phyloP scores from a whole-genome alignment of 2,888 invertebrate species.

The Cloeon dipterum region DNA sequence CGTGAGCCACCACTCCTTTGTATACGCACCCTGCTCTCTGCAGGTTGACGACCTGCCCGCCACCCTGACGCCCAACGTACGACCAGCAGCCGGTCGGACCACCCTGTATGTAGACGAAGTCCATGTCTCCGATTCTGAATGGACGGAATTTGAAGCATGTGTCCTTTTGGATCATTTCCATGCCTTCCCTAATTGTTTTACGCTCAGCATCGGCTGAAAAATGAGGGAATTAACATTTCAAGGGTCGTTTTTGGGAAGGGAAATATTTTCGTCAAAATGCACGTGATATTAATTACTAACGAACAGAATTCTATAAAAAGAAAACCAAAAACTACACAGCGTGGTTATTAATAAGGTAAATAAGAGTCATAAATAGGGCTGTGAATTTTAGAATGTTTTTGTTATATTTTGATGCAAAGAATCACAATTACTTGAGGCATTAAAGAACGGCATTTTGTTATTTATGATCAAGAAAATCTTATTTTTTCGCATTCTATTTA shows the following conservation, averaged over 20 bases:
- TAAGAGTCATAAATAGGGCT: too few relatives aligned
- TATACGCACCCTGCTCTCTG: conserved; percentile 18
- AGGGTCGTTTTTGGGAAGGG: background rate
- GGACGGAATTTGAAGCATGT: conserved; percentile 37
- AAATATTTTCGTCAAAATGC: background rate
- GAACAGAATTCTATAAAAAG: too few relatives aligned
- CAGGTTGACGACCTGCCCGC: conserved; percentile 32
- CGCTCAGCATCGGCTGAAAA: conserved; percentile 20
- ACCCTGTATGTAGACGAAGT: conserved; percentile 30
- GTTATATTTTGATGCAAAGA: too few relatives aligned
- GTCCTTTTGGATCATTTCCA: conserved; percentile 29
- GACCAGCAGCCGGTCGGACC: conserved; percentile 36
- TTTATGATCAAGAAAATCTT: too few relatives aligned
- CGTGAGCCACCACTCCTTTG: conserved; percentile 46
- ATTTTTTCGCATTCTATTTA: too few relatives aligned
- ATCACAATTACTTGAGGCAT: too few relatives aligned
- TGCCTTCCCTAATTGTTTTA: conserved; percentile 26
- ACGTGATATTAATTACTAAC: too few relatives aligned
- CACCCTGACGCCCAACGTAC: conserved; percentile 33
- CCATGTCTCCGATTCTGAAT: conserved; percentile 25
- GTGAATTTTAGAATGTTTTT: too few relatives aligned
- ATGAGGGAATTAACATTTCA: too few relatives aligned
- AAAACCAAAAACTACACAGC: too few relatives aligned
- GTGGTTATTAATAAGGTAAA: too few relatives aligned
- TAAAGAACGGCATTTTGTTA: too few relatives aligned